Percentiles rank a stretch among this genome's conserved stretches.
Evolutionary conservation across 1,140 invertebrate species (phyloP).

Genomic region (Drosophila yakuba): DNA sequence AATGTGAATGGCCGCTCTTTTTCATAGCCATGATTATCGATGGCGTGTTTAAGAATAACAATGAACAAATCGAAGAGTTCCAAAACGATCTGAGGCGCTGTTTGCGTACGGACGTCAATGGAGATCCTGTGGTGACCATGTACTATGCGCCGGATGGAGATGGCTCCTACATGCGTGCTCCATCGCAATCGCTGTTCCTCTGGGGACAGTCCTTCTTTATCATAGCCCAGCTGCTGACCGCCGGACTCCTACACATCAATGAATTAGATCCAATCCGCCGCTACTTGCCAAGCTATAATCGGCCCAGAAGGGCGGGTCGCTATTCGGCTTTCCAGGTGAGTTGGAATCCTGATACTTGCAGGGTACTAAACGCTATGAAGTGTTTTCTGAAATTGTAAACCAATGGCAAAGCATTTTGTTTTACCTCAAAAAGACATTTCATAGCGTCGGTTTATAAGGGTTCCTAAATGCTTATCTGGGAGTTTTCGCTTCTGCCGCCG

Average conservation of each 20-base stretch:
- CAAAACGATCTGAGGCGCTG: constrained; percentile 92
- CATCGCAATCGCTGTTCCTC: constrained; percentile 86
- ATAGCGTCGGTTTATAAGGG: constrained; percentile 22
- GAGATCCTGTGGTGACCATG: constrained; percentile 93
- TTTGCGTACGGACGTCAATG: constrained; percentile 91
- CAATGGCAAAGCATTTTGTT: not conserved
- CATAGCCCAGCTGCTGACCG: constrained; percentile 95
- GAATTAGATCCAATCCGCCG: constrained; percentile 98
- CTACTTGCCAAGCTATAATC: constrained; percentile 97
- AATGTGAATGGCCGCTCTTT: constrained; percentile 99
- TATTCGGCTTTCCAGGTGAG: constrained; percentile 98
- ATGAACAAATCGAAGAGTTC: constrained; percentile 97
- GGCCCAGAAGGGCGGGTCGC: constrained; percentile 94
- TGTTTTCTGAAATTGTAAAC: not conserved
- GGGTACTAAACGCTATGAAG: constrained; percentile 30
- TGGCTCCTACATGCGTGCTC: constrained; percentile 79
- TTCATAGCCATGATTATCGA: constrained; percentile 98
- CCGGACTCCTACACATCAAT: constrained; percentile 95
- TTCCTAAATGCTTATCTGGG: constrained; percentile 11
- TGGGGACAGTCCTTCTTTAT: constrained; percentile 98
- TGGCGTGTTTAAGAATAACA: constrained; percentile 94
- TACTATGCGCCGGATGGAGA: constrained; percentile 95
- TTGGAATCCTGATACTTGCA: constrained; percentile 11
- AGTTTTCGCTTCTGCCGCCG: constrained; percentile 21
- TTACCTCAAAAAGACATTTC: constrained; percentile 22